Base-by-base conservation (phyloP, 2,113 vertebrate genomes). In the Zapus hudsonius region DNA sequence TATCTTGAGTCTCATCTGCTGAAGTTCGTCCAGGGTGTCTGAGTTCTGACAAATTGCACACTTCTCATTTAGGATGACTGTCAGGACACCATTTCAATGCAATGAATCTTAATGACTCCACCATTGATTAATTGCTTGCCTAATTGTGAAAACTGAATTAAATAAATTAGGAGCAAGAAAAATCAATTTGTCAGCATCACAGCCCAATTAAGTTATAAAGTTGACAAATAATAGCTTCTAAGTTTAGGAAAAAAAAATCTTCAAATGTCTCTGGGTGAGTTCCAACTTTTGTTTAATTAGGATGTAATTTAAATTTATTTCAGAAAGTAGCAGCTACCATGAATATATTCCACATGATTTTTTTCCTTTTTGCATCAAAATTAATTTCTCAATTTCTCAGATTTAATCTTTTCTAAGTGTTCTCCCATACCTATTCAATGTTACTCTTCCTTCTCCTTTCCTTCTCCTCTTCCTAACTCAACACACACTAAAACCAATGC, bases 111-210 rank as follows among this genome's bases (percentile, higher is more conserved):
- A 96, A 96, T 96, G 95, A 96, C 94, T 96, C 87, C 9, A 85
- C 94, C 87, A 96, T 96, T 97, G 97, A 97, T 97, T 97, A 97
- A 96, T 96, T 96, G 95, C 95, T 96, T 96, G 84, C 92, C 84
- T 97, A 97, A 96, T 96, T 96, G 97, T 97, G 95, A 96, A 97
- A 97, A 96, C 95, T 96, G 92, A 97, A 95, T 96, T 97, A 96
- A 96, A 97, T 97, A 97, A 97, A 96, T 97, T 96, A 96, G 95
- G 86, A 94, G 81, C 87, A 96, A 96, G 95, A 94, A 96, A 96
- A 96, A 96, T 96, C 95, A 96, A 97, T 96, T 97, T 96, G 95
- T 95, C 95, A 96, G 89, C 38, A 80, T 91, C 76, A 76, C 74
- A 87, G 70, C 89, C 91, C 97, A 97, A 96, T 97, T 96, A 96